These are phyloP conservation scores for Ferdinandea cuprea DNA, from an alignment of 2,888 invertebrate species.

Conservation along the genomic window DNA sequence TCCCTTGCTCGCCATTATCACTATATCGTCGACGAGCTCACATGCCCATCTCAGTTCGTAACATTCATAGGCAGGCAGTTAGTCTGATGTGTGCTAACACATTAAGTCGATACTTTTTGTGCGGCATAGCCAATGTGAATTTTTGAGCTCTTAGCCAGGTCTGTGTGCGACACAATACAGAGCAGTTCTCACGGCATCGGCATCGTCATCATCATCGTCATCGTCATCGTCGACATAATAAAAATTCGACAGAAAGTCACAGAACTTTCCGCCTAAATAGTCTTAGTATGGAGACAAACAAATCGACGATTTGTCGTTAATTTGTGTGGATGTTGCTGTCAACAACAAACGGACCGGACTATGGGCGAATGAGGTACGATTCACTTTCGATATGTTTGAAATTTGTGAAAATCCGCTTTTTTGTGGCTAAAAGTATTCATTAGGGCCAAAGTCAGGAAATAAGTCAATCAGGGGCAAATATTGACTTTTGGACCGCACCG, in stretches of 20 bases:
- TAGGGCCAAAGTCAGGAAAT: slow-evolving; percentile 58
- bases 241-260: slow-evolving; percentile 22
- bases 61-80: slow-evolving; percentile 17
- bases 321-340: slow-evolving; percentile 54
- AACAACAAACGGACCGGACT: slow-evolving; percentile 41
- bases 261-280: slow-evolving; percentile 48
- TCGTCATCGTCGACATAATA: slow-evolving; percentile 1
- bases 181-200: slow-evolving; percentile 61
- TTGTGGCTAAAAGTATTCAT: slow-evolving; percentile 33
- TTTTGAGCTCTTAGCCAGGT: slow-evolving; percentile 51
- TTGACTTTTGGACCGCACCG: slow-evolving; percentile 60
- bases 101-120: slow-evolving; percentile 58
- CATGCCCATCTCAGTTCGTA: slow-evolving; percentile 20
- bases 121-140: slow-evolving; percentile 54
- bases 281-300: slow-evolving; percentile 42
- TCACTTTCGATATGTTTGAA: slow-evolving; percentile 70
- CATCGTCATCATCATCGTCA: too few species aligned
- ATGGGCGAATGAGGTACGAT: slow-evolving; percentile 24
- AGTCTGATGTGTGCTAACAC: slow-evolving; percentile 60
- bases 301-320: slow-evolving; percentile 57
- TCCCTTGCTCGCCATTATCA: slow-evolving; percentile 7
- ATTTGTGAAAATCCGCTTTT: slow-evolving; percentile 52
- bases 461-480: slow-evolving; percentile 65
- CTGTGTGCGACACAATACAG: slow-evolving; percentile 33
- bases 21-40: background rate